Percentiles rank a stretch among this genome's conserved stretches.
Conservation (phyloP, 2,888 invertebrate species). For the Agonopterix arenella region DNA sequence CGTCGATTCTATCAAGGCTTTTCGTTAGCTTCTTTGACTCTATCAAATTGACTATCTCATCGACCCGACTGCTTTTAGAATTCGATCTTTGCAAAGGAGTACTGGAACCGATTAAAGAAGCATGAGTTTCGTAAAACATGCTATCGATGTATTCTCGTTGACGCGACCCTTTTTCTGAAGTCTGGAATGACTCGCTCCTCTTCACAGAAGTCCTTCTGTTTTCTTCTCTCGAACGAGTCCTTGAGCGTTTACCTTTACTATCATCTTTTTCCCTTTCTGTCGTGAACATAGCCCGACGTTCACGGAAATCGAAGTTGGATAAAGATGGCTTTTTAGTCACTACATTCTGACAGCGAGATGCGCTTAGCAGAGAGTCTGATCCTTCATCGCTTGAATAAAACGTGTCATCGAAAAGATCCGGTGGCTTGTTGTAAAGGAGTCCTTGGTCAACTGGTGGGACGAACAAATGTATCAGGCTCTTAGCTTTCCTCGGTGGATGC, state of each 20-base stretch:
- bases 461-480: conserved; percentile 83
- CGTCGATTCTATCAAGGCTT: conserved; percentile 87
- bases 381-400: conserved; percentile 81
- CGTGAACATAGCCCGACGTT: conserved; percentile 76
- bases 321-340: conserved; percentile 50
- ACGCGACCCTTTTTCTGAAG: conserved; percentile 59
- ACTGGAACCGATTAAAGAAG: conserved; percentile 36
- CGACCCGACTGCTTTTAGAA: conserved; percentile 59
- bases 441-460: conserved; percentile 78
- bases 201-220: conserved; percentile 51
- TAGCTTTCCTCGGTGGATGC: conserved; percentile 86
- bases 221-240: conserved; percentile 59
- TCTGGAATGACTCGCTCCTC: conserved; percentile 70
- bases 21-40: conserved; percentile 82
- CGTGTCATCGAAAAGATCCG: conserved; percentile 74
- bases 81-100: conserved; percentile 39
- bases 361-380: conserved; percentile 83
- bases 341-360: conserved; percentile 69
- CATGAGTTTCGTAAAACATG: conserved; percentile 74
- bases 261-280: conserved; percentile 69
- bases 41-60: conserved; percentile 72
- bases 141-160: conserved; percentile 76
- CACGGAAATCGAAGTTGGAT: conserved; percentile 61
- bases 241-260: conserved; percentile 40
- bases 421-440: conserved; percentile 71